Evolutionary conservation across 2,888 invertebrate species (phyloP).

Genomic region (Ophion slaviceki): DNA sequence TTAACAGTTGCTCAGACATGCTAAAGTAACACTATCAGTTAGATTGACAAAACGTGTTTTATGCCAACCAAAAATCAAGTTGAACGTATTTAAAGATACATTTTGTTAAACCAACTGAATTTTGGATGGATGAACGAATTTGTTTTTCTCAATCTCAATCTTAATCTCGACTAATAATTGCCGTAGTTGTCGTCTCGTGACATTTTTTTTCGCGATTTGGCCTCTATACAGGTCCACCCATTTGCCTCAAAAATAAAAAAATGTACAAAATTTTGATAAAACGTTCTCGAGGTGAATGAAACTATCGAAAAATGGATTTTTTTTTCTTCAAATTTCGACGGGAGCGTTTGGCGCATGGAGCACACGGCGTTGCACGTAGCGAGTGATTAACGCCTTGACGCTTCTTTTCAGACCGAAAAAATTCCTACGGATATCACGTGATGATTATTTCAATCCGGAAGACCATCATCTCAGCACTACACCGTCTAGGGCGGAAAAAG

Average conservation of each 20-base stretch:
- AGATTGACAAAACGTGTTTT: too few relatives aligned
- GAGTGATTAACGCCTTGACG: not conserved
- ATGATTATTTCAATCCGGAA: constrained; percentile 93
- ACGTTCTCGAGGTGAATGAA: not conserved
- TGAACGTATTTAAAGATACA: too few relatives aligned
- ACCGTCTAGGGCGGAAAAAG: constrained; percentile 94
- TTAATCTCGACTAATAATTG: too few relatives aligned
- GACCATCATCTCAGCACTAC: constrained; percentile 94
- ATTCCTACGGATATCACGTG: constrained; percentile 95
- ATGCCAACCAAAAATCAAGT: too few relatives aligned
- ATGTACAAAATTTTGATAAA: not conserved
- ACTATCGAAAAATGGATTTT: not conserved
- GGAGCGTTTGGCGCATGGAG: too few relatives aligned
- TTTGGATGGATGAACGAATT: too few relatives aligned
- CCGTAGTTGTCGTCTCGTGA: too few relatives aligned
- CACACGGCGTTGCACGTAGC: not conserved
- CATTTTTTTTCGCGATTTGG: not conserved
- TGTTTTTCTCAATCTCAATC: too few relatives aligned
- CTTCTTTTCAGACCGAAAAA: constrained; percentile 90
- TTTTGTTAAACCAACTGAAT: too few relatives aligned
- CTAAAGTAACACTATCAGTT: too few relatives aligned
- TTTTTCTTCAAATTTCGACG: not conserved
- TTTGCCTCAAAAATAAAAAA: not conserved
- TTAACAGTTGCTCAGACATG: too few relatives aligned
- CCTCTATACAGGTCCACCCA: not conserved